phyloP scores from a whole-genome alignment of 2,888 invertebrate genomes.

The Platycheirus rosarum region DNA sequence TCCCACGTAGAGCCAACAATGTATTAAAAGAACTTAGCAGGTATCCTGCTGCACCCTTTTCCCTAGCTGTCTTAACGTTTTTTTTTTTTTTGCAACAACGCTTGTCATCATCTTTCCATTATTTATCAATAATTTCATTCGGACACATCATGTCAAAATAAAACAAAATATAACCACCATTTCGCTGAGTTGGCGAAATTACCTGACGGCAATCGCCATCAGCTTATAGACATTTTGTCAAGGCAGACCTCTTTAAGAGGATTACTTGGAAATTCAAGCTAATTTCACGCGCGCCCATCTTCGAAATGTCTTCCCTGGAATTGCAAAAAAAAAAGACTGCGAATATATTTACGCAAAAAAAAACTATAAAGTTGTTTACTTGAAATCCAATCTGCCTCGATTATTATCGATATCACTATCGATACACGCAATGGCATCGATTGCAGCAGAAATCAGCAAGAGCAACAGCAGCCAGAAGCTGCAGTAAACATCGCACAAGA shows the following conservation, averaged over 20 bases:
- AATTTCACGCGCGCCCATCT: slow-evolving; percentile 56
- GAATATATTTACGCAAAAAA: slow-evolving; percentile 15
- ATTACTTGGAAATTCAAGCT: slow-evolving; percentile 62
- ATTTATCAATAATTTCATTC: slow-evolving; percentile 47
- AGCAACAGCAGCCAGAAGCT: slow-evolving; percentile 50
- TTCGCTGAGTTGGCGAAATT: slow-evolving; percentile 1
- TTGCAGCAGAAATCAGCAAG: slow-evolving; percentile 51
- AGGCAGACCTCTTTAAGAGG: slow-evolving; percentile 55
- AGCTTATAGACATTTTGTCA: slow-evolving; percentile 25
- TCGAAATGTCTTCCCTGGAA: slow-evolving; percentile 42
- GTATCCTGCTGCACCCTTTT: slow-evolving; percentile 25
- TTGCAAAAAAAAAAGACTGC: slow-evolving; percentile 26
- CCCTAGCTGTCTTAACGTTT: not conserved
- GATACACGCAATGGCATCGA: slow-evolving; percentile 73
- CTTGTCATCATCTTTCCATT: slow-evolving; percentile 32
- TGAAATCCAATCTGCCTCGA: slow-evolving; percentile 72
- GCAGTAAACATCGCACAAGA: slow-evolving; percentile 60
- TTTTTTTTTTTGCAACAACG: slow-evolving; percentile 22
- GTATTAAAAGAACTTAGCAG: slow-evolving; percentile 38
- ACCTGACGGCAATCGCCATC: slow-evolving; percentile 3
- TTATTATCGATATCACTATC: slow-evolving; percentile 74
- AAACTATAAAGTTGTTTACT: slow-evolving; percentile 68
- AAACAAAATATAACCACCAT: slow-evolving; percentile 8
- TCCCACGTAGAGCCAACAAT: slow-evolving; percentile 44
- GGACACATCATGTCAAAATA: slow-evolving; percentile 58